Evolutionary conservation across 2,113 vertebrate species (phyloP).

Genomic region (Anthoscopus minutus): DNA sequence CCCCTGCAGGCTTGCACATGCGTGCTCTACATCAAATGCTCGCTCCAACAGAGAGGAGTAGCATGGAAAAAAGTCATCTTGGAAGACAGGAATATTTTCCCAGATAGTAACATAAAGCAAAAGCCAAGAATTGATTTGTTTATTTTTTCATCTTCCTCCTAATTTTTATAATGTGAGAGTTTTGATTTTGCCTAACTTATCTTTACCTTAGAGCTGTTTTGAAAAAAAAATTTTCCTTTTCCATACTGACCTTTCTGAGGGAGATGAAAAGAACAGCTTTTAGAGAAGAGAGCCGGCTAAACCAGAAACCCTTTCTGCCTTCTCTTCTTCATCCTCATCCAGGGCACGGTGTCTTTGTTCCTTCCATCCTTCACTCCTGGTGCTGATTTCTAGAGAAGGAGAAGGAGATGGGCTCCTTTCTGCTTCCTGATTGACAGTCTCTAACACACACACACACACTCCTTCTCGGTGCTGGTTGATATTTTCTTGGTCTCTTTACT

Average conservation of each 20-base stretch:
- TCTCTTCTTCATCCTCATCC: neutral
- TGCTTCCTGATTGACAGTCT: neutral
- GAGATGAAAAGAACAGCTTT: neutral
- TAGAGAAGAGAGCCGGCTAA: neutral
- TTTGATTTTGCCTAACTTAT: neutral
- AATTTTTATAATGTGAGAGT: neutral
- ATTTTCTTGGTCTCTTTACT: neutral
- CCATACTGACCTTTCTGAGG: neutral
- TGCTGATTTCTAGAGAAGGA: neutral
- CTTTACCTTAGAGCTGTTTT: neutral
- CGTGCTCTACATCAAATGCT: neutral
- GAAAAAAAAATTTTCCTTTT: neutral
- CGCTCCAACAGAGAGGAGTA: neutral
- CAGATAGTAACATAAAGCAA: neutral
- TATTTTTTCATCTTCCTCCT: neutral
- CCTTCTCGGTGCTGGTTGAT: neutral
- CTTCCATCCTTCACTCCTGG: neutral
- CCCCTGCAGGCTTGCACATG: neutral
- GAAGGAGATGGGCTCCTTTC: neutral
- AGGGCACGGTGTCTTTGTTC: accelerated
- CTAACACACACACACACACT: neutral
- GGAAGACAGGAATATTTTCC: neutral
- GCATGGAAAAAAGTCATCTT: neutral
- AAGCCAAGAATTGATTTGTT: neutral
- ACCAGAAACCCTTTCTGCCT: neutral